These are phyloP conservation scores for Unio delphinus DNA, from an alignment of 2,888 invertebrate species.

Conservation along the genomic window DNA sequence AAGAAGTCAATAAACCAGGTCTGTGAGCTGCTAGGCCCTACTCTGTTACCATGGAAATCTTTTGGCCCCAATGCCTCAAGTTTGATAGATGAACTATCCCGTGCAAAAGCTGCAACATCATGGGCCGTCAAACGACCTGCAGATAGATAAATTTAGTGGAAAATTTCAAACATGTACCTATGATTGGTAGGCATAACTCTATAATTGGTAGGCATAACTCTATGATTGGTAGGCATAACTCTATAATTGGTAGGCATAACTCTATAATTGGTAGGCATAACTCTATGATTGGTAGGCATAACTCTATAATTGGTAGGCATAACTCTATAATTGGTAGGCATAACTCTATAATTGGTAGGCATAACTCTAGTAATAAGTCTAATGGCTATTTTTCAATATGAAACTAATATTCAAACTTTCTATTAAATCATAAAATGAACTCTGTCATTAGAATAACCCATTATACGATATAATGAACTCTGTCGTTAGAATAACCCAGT, in stretches of 20 bases:
- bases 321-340: conserved; percentile 48
- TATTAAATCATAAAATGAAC: no score
- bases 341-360: conserved; percentile 47
- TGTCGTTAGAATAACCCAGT: no score
- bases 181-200: conserved; percentile 48
- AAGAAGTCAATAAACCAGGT: conserved; percentile 83
- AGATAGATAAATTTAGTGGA: neutral
- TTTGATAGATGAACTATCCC: conserved; percentile 74
- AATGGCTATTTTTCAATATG: no score
- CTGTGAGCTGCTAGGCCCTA: conserved; percentile 54
- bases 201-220: conserved; percentile 47
- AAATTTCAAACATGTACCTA: neutral
- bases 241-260: neutral
- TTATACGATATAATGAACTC: no score
- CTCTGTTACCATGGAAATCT: conserved; percentile 74
- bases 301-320: conserved; percentile 48
- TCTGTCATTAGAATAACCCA: no score
- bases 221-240: conserved; percentile 47
- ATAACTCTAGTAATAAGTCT: no score
- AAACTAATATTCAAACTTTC: no score
- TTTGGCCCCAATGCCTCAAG: conserved; percentile 72
- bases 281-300: conserved; percentile 39
- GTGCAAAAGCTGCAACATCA: conserved; percentile 77
- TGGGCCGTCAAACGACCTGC: conserved; percentile 74
- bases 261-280: conserved; percentile 18